phyloP scores from a whole-genome alignment of 1,140 invertebrate genomes.

The Akabosia matsudoensis region DNA sequence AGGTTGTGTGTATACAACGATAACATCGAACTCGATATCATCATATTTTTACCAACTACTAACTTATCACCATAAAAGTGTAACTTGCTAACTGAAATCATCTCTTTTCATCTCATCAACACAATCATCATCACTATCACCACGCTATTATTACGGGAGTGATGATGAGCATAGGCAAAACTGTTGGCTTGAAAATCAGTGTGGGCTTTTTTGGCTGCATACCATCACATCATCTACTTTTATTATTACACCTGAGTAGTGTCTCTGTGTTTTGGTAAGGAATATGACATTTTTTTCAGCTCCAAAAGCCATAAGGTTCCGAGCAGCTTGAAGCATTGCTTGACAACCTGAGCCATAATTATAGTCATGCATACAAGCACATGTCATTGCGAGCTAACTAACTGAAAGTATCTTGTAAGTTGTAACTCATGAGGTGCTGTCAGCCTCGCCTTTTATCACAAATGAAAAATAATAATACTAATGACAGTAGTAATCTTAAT shows the following conservation, averaged over 20 bases:
- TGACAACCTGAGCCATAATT: no score
- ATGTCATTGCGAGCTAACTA: slow-evolving; percentile 6
- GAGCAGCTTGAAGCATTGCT: no score
- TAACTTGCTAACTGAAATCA: background rate
- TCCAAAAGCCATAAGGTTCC: background rate
- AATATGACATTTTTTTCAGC: background rate
- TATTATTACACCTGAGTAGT: background rate
- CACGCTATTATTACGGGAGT: background rate
- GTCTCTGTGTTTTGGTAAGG: slow-evolving; percentile 2
- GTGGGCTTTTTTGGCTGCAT: background rate
- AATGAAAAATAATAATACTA: background rate
- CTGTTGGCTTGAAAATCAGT: background rate
- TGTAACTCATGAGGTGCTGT: slow-evolving; percentile 3
- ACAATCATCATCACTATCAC: slow-evolving; percentile 9
- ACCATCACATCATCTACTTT: slow-evolving; percentile 3
- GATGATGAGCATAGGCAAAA: background rate
- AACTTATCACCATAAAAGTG: background rate
- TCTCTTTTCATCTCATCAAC: slow-evolving; percentile 14
- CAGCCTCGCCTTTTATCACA: slow-evolving; percentile 18
- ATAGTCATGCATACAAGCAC: background rate
- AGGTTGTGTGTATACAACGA: background rate
- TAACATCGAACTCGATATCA: no score
- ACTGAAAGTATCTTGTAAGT: slow-evolving; percentile 7
- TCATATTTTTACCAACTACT: background rate
- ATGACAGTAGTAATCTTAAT: slow-evolving; percentile 14